Evolutionary conservation across 2,113 vertebrate species (phyloP).

Genomic region (Ploceus nigricollis): DNA sequence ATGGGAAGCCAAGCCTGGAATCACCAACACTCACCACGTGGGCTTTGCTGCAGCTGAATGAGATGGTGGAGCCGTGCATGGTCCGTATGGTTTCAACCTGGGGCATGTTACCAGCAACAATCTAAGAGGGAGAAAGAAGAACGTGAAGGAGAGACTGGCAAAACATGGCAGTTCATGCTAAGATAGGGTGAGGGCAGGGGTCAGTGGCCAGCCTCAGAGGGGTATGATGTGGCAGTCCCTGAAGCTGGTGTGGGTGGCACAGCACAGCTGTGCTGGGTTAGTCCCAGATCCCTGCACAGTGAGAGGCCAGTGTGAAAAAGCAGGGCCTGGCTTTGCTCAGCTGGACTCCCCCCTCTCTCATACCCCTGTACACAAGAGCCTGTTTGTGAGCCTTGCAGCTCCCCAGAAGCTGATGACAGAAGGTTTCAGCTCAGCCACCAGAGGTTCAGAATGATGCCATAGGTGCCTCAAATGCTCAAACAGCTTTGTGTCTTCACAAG

Average conservation of each 20-base stretch:
- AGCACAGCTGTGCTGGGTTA: neutral
- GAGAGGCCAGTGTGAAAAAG: neutral
- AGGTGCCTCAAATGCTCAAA: neutral
- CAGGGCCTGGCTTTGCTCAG: neutral
- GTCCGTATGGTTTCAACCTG: constrained; percentile 62
- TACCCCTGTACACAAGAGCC: neutral
- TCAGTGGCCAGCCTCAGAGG: neutral
- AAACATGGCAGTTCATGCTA: neutral
- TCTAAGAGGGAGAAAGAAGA: constrained; percentile 26
- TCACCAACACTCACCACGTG: constrained; percentile 72
- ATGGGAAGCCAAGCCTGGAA: neutral
- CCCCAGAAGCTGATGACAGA: neutral
- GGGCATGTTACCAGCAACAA: constrained; percentile 71
- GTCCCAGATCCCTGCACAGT: neutral
- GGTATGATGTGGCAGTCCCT: neutral
- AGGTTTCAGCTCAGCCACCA: neutral
- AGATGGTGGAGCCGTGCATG: constrained; percentile 83
- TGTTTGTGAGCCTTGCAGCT: neutral
- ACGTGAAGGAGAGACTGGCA: neutral
- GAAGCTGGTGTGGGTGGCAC: neutral
- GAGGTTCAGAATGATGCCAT: neutral
- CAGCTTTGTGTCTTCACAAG: neutral
- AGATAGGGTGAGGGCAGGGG: neutral
- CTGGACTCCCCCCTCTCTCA: neutral
- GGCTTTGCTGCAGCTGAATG: constrained; percentile 80